A percentile compares a stretch with the other conserved stretches of the same genome.
Evolutionary conservation across 2,797 vertebrate species (phyloP).

Genomic region (Arrhamphus sclerolepis): DNA sequence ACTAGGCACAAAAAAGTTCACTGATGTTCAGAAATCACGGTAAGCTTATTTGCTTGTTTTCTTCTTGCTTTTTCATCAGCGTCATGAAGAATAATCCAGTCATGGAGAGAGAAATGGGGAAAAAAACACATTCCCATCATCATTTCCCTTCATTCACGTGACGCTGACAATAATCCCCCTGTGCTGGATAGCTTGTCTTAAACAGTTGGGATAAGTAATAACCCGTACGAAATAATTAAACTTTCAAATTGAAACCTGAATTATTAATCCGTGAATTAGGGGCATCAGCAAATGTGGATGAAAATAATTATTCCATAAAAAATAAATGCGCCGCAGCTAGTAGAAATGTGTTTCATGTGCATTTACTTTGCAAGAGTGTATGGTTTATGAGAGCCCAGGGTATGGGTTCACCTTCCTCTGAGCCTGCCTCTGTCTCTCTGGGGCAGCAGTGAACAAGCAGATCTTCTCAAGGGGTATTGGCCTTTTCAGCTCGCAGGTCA

Average conservation of each 20-base stretch:
- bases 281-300: background rate
- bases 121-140: too few relatives aligned
- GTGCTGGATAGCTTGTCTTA: too few relatives aligned
- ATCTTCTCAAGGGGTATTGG: conserved; percentile 20
- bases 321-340: too few relatives aligned
- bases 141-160: too few relatives aligned
- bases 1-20: too few relatives aligned
- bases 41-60: background rate
- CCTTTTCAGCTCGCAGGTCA: conserved; percentile 42
- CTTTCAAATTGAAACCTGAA: background rate
- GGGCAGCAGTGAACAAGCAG: conserved; percentile 43
- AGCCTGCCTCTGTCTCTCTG: conserved; percentile 36
- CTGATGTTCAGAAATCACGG: too few relatives aligned
- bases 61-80: too few relatives aligned
- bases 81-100: too few relatives aligned
- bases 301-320: background rate
- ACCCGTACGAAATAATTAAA: background rate
- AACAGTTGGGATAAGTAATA: too few relatives aligned
- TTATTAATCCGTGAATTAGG: background rate
- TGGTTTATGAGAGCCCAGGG: background rate
- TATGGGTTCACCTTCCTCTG: conserved; percentile 3
- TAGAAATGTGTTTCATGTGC: background rate
- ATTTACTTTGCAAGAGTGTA: background rate
- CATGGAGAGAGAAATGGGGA: too few relatives aligned
- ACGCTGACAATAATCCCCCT: too few relatives aligned